Percentiles rank a stretch among this genome's conserved stretches.
Conservation (phyloP, 2,113 vertebrate genomes). For the Chamaetylas fuelleborni region DNA sequence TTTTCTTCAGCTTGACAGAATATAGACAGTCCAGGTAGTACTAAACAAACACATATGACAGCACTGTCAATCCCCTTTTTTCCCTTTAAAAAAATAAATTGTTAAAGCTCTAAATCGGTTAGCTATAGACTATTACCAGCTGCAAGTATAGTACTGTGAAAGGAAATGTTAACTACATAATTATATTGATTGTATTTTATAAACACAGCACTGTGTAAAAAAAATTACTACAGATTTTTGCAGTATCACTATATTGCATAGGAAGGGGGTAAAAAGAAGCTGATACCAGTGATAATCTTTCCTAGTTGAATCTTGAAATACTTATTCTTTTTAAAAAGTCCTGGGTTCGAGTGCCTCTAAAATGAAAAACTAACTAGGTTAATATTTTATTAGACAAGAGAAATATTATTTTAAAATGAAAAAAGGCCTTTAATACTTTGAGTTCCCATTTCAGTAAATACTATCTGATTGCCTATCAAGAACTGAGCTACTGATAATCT, state of each 20-base stretch:
- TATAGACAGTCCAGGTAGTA: background rate
- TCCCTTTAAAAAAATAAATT: background rate
- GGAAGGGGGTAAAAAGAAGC: background rate
- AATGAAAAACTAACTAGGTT: background rate
- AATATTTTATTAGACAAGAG: background rate
- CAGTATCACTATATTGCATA: background rate
- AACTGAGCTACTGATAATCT: background rate
- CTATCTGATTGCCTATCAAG: background rate
- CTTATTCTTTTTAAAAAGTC: background rate
- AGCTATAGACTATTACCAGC: background rate
- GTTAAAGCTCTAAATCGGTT: background rate
- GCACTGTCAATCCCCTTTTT: background rate
- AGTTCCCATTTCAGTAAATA: background rate
- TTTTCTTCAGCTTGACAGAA: background rate
- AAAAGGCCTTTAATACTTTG: background rate
- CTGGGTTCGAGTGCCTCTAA: background rate
- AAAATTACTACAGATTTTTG: background rate
- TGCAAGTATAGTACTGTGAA: background rate
- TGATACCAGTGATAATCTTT: background rate
- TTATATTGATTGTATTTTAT: background rate
- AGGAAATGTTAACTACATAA: background rate
- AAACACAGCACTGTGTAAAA: background rate
- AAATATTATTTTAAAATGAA: background rate
- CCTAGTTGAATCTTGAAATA: background rate
- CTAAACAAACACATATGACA: background rate